These are phyloP conservation scores for Drosophila anomalata DNA, from an alignment of 2,888 invertebrate genomes.

Conservation along the genomic window DNA sequence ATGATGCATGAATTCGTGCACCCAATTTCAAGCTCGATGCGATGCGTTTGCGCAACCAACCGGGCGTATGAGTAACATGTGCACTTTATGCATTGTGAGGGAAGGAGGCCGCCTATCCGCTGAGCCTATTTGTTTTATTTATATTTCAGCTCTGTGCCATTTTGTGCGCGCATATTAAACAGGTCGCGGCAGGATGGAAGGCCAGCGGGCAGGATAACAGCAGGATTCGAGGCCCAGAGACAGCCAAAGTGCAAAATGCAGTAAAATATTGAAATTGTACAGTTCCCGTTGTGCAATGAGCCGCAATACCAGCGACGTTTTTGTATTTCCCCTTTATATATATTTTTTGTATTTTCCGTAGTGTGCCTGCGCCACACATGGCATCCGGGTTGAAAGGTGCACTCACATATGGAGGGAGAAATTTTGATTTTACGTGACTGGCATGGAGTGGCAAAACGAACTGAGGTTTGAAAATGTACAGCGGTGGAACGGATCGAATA, in stretches of 20 bases:
- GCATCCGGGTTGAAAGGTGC: conserved; percentile 57
- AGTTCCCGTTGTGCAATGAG: conserved; percentile 68
- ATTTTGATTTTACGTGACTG: conserved; percentile 70
- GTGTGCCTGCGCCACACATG: conserved; percentile 2
- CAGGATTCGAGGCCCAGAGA: conserved; percentile 23
- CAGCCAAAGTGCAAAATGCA: conserved; percentile 66
- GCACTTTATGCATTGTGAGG: conserved; percentile 37
- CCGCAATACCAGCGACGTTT: conserved; percentile 58
- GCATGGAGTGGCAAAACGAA: conserved; percentile 42
- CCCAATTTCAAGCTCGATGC: conserved; percentile 31
- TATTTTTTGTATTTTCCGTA: conserved; percentile 11
- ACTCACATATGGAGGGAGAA: conserved; percentile 38
- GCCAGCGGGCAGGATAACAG: conserved; percentile 33
- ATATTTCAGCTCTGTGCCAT: conserved; percentile 41
- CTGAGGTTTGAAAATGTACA: conserved; percentile 10
- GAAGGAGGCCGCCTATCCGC: neutral
- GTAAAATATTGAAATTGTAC: conserved; percentile 74
- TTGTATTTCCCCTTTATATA: conserved; percentile 31
- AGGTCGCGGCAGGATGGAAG: conserved; percentile 15
- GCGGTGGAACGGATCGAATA: conserved; percentile 11
- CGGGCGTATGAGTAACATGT: conserved; percentile 54
- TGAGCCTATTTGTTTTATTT: conserved; percentile 49
- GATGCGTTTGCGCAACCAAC: conserved; percentile 31
- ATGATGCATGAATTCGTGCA: conserved; percentile 31
- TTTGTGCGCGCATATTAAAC: conserved; percentile 54